Conservation (phyloP, 2,888 invertebrate genomes). For the Dugesia japonica region DNA sequence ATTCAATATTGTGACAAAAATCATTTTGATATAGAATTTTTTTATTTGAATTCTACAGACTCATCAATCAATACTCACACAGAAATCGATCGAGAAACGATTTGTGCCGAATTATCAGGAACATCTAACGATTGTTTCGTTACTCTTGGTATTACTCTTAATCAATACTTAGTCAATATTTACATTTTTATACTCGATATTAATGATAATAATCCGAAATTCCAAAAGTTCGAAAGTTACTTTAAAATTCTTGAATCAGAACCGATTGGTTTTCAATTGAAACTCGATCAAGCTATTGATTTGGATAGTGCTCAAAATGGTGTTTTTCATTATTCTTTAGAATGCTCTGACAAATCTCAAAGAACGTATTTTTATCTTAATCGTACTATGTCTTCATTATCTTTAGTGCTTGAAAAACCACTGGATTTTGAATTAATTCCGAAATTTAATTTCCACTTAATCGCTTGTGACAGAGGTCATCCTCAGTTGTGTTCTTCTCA, state of each 20-base stretch:
- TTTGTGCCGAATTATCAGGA: background rate
- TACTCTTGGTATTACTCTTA: background rate
- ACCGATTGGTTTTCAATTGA: background rate
- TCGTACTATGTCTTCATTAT: background rate
- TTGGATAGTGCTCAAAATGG: conserved; percentile 14
- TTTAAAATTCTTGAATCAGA: background rate
- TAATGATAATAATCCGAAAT: conserved; percentile 13
- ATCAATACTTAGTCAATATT: background rate
- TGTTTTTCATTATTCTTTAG: background rate
- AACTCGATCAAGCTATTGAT: conserved; percentile 11
- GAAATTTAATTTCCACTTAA: background rate
- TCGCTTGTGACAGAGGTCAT: conserved; percentile 24
- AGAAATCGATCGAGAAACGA: background rate
- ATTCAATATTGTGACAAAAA: conserved; percentile 4
- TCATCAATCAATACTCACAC: background rate
- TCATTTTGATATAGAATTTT: background rate
- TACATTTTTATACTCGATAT: background rate
- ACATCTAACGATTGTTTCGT: background rate
- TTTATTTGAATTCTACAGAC: background rate
- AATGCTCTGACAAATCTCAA: background rate
- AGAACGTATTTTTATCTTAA: background rate
- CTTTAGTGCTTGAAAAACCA: background rate
- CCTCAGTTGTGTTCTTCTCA: conserved; percentile 26
- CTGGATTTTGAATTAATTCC: background rate
- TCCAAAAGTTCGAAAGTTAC: background rate